Base-by-base conservation (phyloP, 2,113 vertebrate species). In the Perca fluviatilis region DNA sequence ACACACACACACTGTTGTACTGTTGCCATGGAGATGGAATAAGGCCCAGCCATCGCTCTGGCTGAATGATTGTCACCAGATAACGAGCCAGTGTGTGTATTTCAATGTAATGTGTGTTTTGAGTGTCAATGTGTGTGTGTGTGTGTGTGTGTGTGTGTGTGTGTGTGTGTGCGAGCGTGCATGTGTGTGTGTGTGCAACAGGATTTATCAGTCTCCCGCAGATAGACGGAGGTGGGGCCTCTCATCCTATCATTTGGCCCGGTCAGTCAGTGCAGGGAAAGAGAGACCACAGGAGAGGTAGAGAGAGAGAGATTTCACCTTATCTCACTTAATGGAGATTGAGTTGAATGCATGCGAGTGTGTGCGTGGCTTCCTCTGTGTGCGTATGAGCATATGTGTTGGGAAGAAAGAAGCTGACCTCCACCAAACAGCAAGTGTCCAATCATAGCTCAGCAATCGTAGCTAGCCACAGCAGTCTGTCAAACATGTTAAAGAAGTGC, bases 201-300 rank as follows among this genome's bases (percentile, higher is more conserved):
- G 78, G 81, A 78, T 80, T 85, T 89, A 91, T 92, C 89, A 86
- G 77, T 16, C 66, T 71, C 71, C 83, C 62, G 77, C 83, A 90
- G 83, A 83, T 54, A 62, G 14, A 56, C 0, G 10, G 83, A 79
- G 86, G 88, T 19, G 62, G 51, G 53, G 70, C 67, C 74, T 69
- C 67, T 56, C 74, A 61, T 89, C 30, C 66, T 68, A 74, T 88
- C 73, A 80, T 69, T 76, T 64, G 74, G 77, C 54, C 25, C 46
- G 30, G 77, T 83, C 80, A 68, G 43, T 88, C 75, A 82, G 72
- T 21, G 72, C 3, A 10, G 66, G 61, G 36, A 79, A 50, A 80
- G 74, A 74, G 56, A 85, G 84, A 77, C 63, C 76, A 67, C 82
- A 79, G 63, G 67, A 80, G 82, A 81, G 23, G 46, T 4, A 47